Conservation (phyloP, 2,888 invertebrate species). For the Chloroclystis v-ata region DNA sequence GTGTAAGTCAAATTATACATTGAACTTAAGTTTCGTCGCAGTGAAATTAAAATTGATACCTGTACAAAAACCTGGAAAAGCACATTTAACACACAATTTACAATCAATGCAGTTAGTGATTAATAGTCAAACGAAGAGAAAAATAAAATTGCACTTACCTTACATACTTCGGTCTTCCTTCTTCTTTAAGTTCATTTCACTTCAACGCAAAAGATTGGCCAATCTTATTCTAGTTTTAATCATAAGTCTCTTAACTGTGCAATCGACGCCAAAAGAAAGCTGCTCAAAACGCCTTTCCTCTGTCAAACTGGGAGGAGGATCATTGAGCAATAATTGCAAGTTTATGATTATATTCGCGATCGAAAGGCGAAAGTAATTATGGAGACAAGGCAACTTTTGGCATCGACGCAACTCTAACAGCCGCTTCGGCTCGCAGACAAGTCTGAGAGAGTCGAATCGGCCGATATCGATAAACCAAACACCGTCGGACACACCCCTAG, state of each 20-base stretch:
- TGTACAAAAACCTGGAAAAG: conserved; percentile 63
- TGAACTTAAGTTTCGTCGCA: not conserved
- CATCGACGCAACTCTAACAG: conserved; percentile 57
- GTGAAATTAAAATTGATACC: conserved; percentile 59
- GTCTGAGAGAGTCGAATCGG: conserved; percentile 37
- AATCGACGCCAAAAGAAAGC: conserved; percentile 65
- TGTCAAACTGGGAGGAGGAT: conserved; percentile 50
- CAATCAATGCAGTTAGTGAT: conserved; percentile 49
- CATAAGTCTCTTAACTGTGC: conserved; percentile 39
- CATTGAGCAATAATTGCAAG: conserved; percentile 61
- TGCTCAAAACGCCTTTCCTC: conserved; percentile 37
- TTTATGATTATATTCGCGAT: conserved; percentile 60
- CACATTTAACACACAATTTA: conserved; percentile 62
- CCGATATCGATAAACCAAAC: conserved; percentile 59
- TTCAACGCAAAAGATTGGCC: conserved; percentile 62
- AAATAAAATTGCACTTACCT: conserved; percentile 57
- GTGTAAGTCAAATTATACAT: not conserved
- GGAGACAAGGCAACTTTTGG: conserved; percentile 61
- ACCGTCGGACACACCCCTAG: conserved; percentile 68
- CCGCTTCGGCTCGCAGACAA: conserved; percentile 34
- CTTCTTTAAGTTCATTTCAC: conserved; percentile 39
- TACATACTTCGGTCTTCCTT: conserved; percentile 40
- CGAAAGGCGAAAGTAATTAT: conserved; percentile 59
- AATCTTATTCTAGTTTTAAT: conserved; percentile 56
- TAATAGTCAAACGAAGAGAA: conserved; percentile 36